Base-by-base conservation (phyloP, 2,113 vertebrate species). In the Sturnus vulgaris region DNA sequence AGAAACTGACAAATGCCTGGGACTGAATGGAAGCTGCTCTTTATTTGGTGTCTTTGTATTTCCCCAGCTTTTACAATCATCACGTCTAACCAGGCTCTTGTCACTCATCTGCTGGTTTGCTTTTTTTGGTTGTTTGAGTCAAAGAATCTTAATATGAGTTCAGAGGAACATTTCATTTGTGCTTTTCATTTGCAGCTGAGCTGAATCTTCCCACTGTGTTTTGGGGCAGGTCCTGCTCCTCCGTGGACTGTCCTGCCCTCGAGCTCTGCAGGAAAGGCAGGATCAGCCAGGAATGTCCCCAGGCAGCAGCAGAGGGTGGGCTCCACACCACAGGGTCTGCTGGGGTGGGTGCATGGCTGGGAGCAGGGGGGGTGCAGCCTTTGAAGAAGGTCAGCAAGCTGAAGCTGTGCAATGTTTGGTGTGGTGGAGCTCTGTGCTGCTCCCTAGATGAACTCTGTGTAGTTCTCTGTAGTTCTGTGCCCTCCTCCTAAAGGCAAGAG, bases 301-400 rank as follows among this genome's bases (percentile, higher is more conserved):
- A 55, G 72, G 53, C 15, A 9, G 88, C 50, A 61, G 70, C 24
- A 88, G 31, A 23, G 3, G 9, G 30, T 65, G 70, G 53, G 40
- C 78, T 92, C 31, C 4, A 4, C 52, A 30, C 37, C 0, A 0
- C 2, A 30, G 31, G 10, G 7, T 39, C 56, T 53, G 57, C 53
- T 64, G 59, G 53, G 18, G 19, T 27, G 47, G n/a, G 21, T 19
- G 30, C 39, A 24, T 3, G 9, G 25, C 21, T 63, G 64, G 12
- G 19, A 82, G 49, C 44, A 27, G 5, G 53, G 50, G 10, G 17
- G 17, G 9, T 30, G 19, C 1, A 4, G 37, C 15, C 19, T 73
- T 57, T 87, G 69, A 14, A 28, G 47, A 49, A 52, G 37, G 14
- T 52, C 59, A 80, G 52, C 28, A 56, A 71, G n/a, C 42, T 69